Base-by-base conservation (phyloP, 2,888 invertebrate genomes). In the Formica aserva region DNA sequence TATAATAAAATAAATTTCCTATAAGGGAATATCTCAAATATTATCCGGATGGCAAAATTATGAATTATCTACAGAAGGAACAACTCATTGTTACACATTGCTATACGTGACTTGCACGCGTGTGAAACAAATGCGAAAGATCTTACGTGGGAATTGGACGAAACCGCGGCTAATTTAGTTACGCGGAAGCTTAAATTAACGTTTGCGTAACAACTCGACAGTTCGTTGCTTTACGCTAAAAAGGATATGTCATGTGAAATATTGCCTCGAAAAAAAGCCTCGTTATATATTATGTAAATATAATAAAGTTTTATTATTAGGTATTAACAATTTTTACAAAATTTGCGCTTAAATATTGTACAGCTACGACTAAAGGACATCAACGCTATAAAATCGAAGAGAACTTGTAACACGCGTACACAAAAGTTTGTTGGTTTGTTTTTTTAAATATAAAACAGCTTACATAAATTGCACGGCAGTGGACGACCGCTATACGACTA, bases 261-360 rank as follows among this genome's bases (percentile, higher is more conserved):
- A 5, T 55, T 26, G 3, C n/a, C 13, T 35, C 4, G 29, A 60
- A 60, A 52, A 6, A 26, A 3, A 48, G 8, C 18, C 6, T 0
- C 45, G 1, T 52, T 1, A n/a, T 52, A n/a, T 48, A 5, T 86
- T 90, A 86, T 88, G 90, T 90, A 90, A 92, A 93, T 94, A 92
- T 93, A 94, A 94, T 94, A 93, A 92, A 94, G 92, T 52, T 52
- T 92, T 93, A 93, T 91, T 93, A 91, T 92, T 92, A 92, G 88
- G 82, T 92, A 91, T 93, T 93, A 94, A 94, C 94, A 94, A 93
- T 93, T 91, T 93, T 92, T 93, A 93, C 94, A 94, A 89, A 87
- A 87, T 85, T 92, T 89, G 78, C 88, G 74, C 66, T 93, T 92
- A 93, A 90, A 92, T 92, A 93, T 91, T 92, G 92, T 93, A 91